Base-by-base conservation (phyloP, 2,888 invertebrate species). In the Trichopoda pennipes region DNA sequence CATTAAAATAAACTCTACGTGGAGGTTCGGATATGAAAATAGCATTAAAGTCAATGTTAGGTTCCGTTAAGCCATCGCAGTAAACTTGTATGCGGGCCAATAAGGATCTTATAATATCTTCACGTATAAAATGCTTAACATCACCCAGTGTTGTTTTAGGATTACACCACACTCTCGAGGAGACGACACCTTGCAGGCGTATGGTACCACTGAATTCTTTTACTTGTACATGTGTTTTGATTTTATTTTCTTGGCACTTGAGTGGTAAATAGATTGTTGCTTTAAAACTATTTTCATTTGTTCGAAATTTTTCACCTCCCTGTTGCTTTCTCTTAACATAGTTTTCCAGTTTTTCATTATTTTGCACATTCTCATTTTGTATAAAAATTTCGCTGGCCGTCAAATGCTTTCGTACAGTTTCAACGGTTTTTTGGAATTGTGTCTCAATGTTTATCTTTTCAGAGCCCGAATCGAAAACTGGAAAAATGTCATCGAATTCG, bases 61-160 rank as follows among this genome's bases (percentile, higher is more conserved):
- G 87, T 80, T 89, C 90, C 32, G 97, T 95, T 70, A 98, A 92
- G 74, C 97, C 97, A 91, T 98, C 98, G 93, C 97, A 97, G 88
- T 98, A 96, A 93, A 98, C 95, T 87, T 97, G 97, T 88, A 98
- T 94, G 82, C 98, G 93, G 14, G 97, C 95, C 14, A 95, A 94
- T 76, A 98, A 91, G 70, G 98, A 98, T 78, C 98, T 93, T 84
- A 97, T 92, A 28, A 98, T 94, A 88, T 98, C 98, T 89, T 95
- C 94, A 87, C 95, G 95, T 14, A 98, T 92, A 23, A 96, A 95
- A 84, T 92, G 91, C 28, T 94, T 93, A 0, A 95, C 95, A 88
- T 96, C 95, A 61, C 92, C 92, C 35, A 97, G 93, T 2, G 94
- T 95, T 4, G 95, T 94, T 88, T 95, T 95, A 14, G 95, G 94